Conservation (phyloP, 1,140 invertebrate genomes). For the Bombyx mandarina region DNA sequence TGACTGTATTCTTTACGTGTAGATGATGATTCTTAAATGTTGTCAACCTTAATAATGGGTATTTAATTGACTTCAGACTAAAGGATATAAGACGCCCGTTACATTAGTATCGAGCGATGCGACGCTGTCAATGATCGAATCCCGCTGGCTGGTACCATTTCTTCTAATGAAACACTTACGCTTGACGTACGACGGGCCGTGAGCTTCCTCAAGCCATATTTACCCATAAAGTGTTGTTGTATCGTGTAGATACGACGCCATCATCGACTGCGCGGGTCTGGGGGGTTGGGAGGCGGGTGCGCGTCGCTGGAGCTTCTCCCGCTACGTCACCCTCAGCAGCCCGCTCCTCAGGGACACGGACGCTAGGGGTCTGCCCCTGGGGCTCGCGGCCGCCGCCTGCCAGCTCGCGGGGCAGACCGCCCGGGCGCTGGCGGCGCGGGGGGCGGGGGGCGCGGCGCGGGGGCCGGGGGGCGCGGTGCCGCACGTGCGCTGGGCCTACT, state of each 20-base stretch:
- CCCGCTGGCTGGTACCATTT: no score
- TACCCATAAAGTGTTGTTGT: background rate
- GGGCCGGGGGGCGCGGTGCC: slow-evolving; percentile 7
- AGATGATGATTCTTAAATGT: no score
- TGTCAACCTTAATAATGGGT: no score
- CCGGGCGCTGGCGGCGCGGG: slow-evolving; percentile 13
- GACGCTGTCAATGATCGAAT: no score
- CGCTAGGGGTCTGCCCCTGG: slow-evolving; percentile 77
- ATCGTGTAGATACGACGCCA: slow-evolving; percentile 81
- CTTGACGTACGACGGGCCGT: no score
- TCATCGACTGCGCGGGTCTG: slow-evolving; percentile 87
- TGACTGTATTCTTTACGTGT: no score
- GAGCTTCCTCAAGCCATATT: background rate
- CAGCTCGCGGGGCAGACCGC: slow-evolving; percentile 11
- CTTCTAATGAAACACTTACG: no score
- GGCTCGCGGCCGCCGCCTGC: slow-evolving; percentile 71
- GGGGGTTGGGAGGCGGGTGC: slow-evolving; percentile 72
- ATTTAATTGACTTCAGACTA: no score
- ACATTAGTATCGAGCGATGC: no score
- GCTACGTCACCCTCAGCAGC: slow-evolving; percentile 87
- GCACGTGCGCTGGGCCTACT: slow-evolving; percentile 38
- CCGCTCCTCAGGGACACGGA: slow-evolving; percentile 89
- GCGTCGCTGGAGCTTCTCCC: slow-evolving; percentile 78
- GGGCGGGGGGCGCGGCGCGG: slow-evolving; percentile 7
- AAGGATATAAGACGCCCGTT: no score